A percentile compares a stretch with the other conserved stretches of the same genome.
Evolutionary conservation across 2,113 vertebrate species (phyloP).

Genomic region (Crypturellus undulatus): DNA sequence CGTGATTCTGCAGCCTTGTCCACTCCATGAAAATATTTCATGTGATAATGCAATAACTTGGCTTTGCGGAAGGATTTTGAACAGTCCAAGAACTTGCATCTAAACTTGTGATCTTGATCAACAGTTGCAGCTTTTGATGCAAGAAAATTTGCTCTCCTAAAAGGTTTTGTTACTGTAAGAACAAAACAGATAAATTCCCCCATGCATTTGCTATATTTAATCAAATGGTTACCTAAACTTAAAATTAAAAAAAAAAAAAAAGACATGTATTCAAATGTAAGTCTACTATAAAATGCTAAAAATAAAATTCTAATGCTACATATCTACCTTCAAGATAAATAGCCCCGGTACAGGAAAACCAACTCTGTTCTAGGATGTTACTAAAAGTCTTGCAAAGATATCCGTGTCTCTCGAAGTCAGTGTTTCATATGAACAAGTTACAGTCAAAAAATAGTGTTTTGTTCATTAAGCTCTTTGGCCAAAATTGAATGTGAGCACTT

Average conservation of each 20-base stretch:
- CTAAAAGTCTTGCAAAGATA: rapidly evolving
- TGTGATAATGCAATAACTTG: conserved; percentile 94
- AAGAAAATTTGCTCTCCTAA: conserved; percentile 84
- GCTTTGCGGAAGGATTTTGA: conserved; percentile 96
- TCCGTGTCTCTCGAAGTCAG: rapidly evolving
- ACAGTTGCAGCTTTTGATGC: conserved; percentile 78
- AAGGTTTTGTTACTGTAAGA: conserved; percentile 88
- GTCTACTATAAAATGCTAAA: background rate
- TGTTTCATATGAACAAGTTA: background rate
- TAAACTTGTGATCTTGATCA: conserved; percentile 94
- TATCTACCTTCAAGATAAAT: background rate
- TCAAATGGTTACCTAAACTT: conserved; percentile 14
- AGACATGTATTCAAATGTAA: conserved; percentile 3
- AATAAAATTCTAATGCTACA: background rate
- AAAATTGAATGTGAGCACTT: background rate
- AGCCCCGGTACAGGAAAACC: background rate
- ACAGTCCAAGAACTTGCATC: conserved; percentile 91
- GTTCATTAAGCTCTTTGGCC: background rate
- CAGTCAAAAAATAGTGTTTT: background rate
- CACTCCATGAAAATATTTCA: conserved; percentile 97
- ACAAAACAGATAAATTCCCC: conserved; percentile 69
- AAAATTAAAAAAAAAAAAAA: background rate
- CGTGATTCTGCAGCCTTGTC: conserved; percentile 86
- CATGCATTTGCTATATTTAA: conserved; percentile 53
- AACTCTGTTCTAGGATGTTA: background rate